Evolutionary conservation across 2,888 invertebrate genomes (phyloP), one percentile per base, ranked within the genome.

Genomic region (Pantelozetes paolii): DNA sequence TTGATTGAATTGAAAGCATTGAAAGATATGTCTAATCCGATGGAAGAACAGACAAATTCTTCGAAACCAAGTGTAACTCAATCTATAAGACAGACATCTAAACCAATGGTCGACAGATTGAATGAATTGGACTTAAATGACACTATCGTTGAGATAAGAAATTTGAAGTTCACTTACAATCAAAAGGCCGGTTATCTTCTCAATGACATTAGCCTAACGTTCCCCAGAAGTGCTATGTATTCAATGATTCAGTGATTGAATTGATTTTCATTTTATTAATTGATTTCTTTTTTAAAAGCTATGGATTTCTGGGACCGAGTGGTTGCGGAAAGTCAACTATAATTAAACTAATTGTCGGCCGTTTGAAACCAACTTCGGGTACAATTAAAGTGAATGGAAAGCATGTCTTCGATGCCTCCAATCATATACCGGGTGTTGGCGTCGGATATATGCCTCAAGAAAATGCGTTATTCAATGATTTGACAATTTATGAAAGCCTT

Each of bases 271-370:
- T 2, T 59, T 59, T 23, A 8, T 15, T 28, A n/a, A 62, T 13
- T 8, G 28, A 23, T 26, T 54, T 5, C 2, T 13, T 42, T 42
- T n/a, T 1, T 45, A 20, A 9, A 15, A 69, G 69, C 26, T 69
- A 69, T 69, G 69, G 42, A 9, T 36, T 69, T 20, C 20, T 69
- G 9, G 40, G 69, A 26, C 94, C 95, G 11, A 94, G 94, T 75
- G 96, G 95, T 42, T 96, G 95, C 82, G 94, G 94, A n/a, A 96
- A 95, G 78, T 96, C 95, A 2, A 96, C 95, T 0, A 85, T 96
- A 15, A 86, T 96, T 2, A 91, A 93, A 70, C 93, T 93, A 83
- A 91, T 95, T 80, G 92, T 96, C 9, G 59, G 59, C 18, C 13
- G 18, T 6, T 6, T 54, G 2, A 15, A 6, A 2, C 84, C 94